phyloP scores from a whole-genome alignment of 2,113 vertebrate genomes.

The Ctenodactylus gundi region DNA sequence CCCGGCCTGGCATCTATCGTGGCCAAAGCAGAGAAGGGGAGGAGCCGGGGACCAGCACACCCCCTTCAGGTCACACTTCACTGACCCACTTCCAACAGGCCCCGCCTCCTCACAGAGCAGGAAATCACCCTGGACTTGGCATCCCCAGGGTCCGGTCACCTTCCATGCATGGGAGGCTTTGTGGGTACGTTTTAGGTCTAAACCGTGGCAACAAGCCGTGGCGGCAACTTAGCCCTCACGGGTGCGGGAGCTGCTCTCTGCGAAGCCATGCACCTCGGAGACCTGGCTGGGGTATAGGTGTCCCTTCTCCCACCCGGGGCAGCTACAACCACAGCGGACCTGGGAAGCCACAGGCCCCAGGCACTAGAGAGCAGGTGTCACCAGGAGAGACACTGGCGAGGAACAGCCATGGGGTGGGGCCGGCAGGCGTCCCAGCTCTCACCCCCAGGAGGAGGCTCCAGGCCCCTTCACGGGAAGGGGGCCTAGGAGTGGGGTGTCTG shows the following conservation, averaged over 20 bases:
- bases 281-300: no score
- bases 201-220: no score
- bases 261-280: not conserved
- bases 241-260: not conserved
- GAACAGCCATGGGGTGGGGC: not conserved
- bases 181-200: no score
- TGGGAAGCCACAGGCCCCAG: not conserved
- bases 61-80: no score
- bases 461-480: not conserved
- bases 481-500: not conserved
- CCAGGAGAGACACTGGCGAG: not conserved
- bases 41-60: no score
- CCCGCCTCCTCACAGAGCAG: no score
- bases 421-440: not conserved
- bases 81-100: no score
- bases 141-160: no score
- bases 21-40: no score
- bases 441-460: not conserved
- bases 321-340: not conserved
- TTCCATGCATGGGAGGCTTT: no score
- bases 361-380: not conserved
- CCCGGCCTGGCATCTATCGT: no score
- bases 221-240: not conserved
- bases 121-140: no score
- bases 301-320: not conserved